Conservation (phyloP, 2,113 vertebrate species). For the Phaethon lepturus region DNA sequence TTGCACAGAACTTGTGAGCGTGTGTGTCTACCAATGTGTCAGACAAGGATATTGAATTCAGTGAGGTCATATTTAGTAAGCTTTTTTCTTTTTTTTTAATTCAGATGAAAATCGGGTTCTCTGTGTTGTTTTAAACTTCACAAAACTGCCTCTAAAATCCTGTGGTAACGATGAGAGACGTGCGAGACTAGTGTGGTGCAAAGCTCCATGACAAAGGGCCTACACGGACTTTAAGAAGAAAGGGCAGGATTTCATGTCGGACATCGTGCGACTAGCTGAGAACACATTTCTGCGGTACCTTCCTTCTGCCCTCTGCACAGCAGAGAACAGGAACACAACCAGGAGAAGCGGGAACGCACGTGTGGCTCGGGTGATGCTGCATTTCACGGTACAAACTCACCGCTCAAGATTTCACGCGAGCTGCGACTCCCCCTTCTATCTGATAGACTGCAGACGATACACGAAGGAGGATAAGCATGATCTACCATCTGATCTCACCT, state of each 20-base stretch:
- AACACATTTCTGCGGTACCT: fast-evolving
- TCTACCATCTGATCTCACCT: background rate
- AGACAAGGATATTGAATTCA: background rate
- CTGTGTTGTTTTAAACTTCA: background rate
- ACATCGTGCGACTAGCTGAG: fast-evolving
- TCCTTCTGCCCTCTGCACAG: background rate
- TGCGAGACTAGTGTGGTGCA: fast-evolving
- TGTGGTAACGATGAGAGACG: fast-evolving
- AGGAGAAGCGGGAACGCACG: background rate
- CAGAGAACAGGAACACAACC: fast-evolving
- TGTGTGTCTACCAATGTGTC: background rate
- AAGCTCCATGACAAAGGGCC: background rate
- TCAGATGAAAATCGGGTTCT: background rate
- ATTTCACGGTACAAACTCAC: background rate
- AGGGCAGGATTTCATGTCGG: background rate
- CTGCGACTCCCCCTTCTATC: background rate
- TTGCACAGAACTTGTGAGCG: background rate
- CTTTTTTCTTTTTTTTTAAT: background rate
- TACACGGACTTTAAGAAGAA: background rate
- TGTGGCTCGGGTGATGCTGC: fast-evolving
- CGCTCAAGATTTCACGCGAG: fast-evolving
- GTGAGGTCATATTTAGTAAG: background rate
- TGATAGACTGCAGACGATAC: fast-evolving
- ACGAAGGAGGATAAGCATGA: fast-evolving
- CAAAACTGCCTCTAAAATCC: background rate